These are phyloP conservation scores for Sebastes melanostomus DNA, from an alignment of 2,797 vertebrate species.

Conservation along the genomic window DNA sequence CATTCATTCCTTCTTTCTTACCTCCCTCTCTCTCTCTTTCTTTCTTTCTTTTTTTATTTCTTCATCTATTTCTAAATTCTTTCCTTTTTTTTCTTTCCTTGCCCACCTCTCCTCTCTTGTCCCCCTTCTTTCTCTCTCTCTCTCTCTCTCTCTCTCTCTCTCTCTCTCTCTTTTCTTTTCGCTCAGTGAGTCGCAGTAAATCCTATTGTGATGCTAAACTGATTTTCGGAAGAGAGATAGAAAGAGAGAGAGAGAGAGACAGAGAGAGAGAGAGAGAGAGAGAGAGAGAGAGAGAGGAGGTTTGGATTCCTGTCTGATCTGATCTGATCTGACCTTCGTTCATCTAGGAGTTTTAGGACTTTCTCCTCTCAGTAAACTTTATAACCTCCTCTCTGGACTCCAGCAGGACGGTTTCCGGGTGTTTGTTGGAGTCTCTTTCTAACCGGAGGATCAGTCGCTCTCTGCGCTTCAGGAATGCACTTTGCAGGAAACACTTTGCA, in stretches of 20 bases:
- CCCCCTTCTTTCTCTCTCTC: not conserved
- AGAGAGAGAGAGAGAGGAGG: conserved; percentile 75
- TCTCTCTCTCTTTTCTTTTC: conserved; percentile 71
- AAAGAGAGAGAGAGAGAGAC: conserved; percentile 50
- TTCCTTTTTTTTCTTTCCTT: not conserved
- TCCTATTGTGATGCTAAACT: conserved; percentile 95
- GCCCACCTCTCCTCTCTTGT: not conserved
- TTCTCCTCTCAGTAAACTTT: conserved; percentile 10
- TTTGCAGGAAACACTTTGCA: conserved; percentile 47
- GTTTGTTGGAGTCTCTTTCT: not conserved
- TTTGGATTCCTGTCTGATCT: conserved; percentile 20
- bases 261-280: not conserved
- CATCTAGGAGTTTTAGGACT: conserved; percentile 6
- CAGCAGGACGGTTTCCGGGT: not conserved
- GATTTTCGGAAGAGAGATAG: conserved; percentile 79
- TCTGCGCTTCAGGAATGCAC: conserved; percentile 57
- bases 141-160: conserved; percentile 43
- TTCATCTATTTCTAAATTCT: not conserved
- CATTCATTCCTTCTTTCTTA: too few relatives aligned
- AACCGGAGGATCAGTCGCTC: conserved; percentile 18
- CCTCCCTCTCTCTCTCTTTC: not conserved
- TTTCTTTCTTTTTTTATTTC: not conserved
- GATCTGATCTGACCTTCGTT: not conserved
- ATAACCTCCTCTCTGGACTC: not conserved
- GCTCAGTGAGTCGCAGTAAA: conserved; percentile 88